Evolutionary conservation across 2,113 vertebrate genomes (phyloP).

Genomic region (Microtus oregoni): DNA sequence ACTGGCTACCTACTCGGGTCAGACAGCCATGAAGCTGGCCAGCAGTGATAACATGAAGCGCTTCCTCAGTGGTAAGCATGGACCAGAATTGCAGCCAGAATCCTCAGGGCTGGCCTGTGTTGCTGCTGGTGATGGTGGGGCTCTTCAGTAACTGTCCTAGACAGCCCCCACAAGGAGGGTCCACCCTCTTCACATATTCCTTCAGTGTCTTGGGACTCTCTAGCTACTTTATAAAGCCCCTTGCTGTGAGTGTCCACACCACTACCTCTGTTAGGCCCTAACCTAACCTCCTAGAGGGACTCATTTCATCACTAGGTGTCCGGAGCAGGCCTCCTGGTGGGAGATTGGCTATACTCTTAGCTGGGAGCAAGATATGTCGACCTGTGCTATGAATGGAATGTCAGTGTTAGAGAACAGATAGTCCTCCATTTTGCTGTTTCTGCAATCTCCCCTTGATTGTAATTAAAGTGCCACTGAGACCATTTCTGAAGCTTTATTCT

Average conservation of each 20-base stretch:
- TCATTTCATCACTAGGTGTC: not conserved
- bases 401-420: slow-evolving; percentile 3
- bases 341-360: not conserved
- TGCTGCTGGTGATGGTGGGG: not conserved
- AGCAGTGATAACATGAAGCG: slow-evolving; percentile 95
- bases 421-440: not conserved
- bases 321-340: not conserved
- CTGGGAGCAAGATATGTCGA: not conserved
- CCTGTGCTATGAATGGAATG: slow-evolving; percentile 8
- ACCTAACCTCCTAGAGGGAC: not conserved
- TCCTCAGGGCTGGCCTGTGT: not conserved
- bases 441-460: not conserved
- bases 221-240: not conserved
- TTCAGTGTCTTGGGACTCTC: not conserved
- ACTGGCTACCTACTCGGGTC: slow-evolving; percentile 97
- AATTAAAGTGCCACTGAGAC: not conserved
- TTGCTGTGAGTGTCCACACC: not conserved
- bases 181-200: not conserved
- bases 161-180: not conserved
- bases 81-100: not conserved
- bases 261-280: not conserved
- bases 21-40: slow-evolving; percentile 96
- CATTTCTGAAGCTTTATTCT: not conserved
- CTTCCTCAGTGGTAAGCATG: slow-evolving; percentile 93
- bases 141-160: not conserved